phyloP scores from a whole-genome alignment of 2,888 invertebrate genomes.

The Erannis defoliaria region DNA sequence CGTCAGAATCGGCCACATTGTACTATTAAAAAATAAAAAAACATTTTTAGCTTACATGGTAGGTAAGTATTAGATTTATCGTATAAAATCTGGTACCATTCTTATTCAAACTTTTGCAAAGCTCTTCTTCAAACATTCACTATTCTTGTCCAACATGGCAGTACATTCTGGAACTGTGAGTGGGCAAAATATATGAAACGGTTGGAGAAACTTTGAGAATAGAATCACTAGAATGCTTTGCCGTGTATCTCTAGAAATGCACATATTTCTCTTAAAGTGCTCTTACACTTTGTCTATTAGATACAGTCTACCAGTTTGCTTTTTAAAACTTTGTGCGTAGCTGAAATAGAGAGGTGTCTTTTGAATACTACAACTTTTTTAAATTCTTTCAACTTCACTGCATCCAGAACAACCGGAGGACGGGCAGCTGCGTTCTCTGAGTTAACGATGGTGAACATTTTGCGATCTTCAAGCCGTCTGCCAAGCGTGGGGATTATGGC shows the following conservation, averaged over 20 bases:
- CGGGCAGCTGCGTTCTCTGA: too few relatives aligned
- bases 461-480: too few relatives aligned
- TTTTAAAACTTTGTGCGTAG: slow-evolving; percentile 3
- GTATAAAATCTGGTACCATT: neutral
- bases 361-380: too few relatives aligned
- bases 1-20: too few relatives aligned
- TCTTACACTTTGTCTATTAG: slow-evolving; percentile 12
- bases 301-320: slow-evolving; percentile 6
- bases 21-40: too few relatives aligned
- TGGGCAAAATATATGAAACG: slow-evolving; percentile 18
- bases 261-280: slow-evolving; percentile 25
- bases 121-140: slow-evolving; percentile 17
- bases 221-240: slow-evolving; percentile 19
- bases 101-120: slow-evolving; percentile 9
- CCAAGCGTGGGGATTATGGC: too few relatives aligned
- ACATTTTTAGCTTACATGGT: too few relatives aligned
- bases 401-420: too few relatives aligned
- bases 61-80: too few relatives aligned
- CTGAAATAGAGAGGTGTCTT: neutral
- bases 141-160: slow-evolving; percentile 2
- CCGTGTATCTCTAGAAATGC: slow-evolving; percentile 17
- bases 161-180: slow-evolving; percentile 3
- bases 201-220: slow-evolving; percentile 22
- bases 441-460: too few relatives aligned
- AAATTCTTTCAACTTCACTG: too few relatives aligned